Evolutionary conservation across 92 coral and sea anemone species (phyloP).

Genomic region (Actinernus sp.): DNA sequence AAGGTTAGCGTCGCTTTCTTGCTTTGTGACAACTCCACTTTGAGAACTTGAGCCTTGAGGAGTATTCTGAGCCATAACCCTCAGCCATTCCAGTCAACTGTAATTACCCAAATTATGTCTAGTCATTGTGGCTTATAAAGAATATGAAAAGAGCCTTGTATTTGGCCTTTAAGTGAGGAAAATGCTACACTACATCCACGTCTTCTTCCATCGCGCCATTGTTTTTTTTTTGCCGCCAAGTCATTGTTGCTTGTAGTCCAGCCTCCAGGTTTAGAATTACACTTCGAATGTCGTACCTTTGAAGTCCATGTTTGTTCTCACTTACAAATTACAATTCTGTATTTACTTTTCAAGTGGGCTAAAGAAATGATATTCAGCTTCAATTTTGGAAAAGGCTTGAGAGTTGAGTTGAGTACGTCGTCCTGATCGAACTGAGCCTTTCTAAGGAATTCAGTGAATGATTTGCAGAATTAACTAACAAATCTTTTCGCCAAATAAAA

Average conservation of each 20-base stretch:
- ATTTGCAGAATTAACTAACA: too few species aligned
- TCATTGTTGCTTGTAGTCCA: background rate
- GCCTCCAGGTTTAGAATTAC: background rate
- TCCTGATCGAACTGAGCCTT: too few species aligned
- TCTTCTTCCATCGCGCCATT: background rate
- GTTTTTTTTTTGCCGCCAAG: background rate
- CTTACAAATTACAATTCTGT: background rate
- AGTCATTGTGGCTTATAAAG: slow-evolving; percentile 6
- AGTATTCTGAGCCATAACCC: slow-evolving; percentile 36
- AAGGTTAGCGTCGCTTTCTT: background rate
- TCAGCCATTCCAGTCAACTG: slow-evolving; percentile 32
- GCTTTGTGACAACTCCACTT: background rate
- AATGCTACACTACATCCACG: background rate
- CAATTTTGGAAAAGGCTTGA: too few species aligned
- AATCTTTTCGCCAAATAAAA: too few species aligned
- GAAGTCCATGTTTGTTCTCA: background rate
- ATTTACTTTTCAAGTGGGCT: background rate
- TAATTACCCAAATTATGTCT: background rate
- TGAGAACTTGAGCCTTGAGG: background rate
- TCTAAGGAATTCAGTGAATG: too few species aligned
- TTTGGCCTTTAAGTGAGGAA: background rate
- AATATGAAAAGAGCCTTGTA: background rate
- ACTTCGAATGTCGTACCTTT: background rate
- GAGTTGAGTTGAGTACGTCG: too few species aligned
- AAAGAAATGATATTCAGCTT: too few species aligned